Base-by-base conservation (phyloP, 1,140 invertebrate species). In the Drosophila equinoxialis region DNA sequence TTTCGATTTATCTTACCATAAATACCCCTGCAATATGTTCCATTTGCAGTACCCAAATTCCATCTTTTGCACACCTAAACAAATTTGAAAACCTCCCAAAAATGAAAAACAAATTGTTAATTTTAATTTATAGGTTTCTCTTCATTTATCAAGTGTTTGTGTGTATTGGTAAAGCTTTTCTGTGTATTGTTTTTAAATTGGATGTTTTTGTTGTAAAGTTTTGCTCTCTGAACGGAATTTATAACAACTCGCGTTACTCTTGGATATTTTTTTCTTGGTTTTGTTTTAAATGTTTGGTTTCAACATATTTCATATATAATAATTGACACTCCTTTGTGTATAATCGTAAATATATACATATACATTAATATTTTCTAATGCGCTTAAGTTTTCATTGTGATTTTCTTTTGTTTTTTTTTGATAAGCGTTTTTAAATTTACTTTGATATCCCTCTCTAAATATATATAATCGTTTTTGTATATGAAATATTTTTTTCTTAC, bases 141-240 rank as follows among this genome's bases (percentile, higher is more conserved):
- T 84, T 87, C 80, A 78, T 23, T 51, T 6, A 23, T 51, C 3
- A 51, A 51, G 17, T 51, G 17, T 51, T 11, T 51, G 30, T 30
- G 5, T 2, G 20, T 23, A 1, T 51, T 83, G 74, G 74, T 87
- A 87, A 87, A 87, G 84, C 84, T 89, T 83, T 86, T 83, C 51
- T 67, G 70, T 78, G 65, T 85, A 58, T 74, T 23, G 20, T 68
- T 60, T 41, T 70, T 55, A 77, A 68, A 80, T 14, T 51, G 17
- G 10, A 58, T 23, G 17, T 67, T 67, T 37, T 37, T 67, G 59
- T 37, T 37, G 83, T 87, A 89, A 84, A 90, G 81, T 89, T 51
- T 89, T 65, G 77, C 84, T 89, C 57, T 81, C 58, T 89, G 85
- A 89, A 89, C 85, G 85, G 85, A 89, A 89, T 89, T 89, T 90